Evolutionary conservation across 1,140 invertebrate genomes (phyloP), one percentile per base, ranked within the genome.

Genomic region (Drosophila nasuta): DNA sequence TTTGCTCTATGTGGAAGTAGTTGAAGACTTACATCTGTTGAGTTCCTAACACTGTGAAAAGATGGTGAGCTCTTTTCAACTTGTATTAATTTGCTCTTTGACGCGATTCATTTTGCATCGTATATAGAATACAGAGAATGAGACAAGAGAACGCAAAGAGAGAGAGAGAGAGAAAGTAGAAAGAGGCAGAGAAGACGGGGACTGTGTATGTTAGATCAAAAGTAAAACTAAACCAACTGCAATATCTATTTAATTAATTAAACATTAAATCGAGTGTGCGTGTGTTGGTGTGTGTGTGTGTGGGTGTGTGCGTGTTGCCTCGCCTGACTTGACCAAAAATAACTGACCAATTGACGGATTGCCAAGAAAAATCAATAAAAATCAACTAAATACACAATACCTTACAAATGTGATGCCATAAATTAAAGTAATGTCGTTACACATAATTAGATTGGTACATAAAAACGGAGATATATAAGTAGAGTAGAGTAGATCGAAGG

Each of bases 41-140:
- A 92, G 63, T 91, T 91, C 43, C 83, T 65, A 69, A 81, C 69
- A 75, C 91, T 92, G 81, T 89, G 79, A 79, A 89, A 86, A 54
- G 87, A 92, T 56, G 91, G 91, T 67, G 91, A 89, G 38, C 82
- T 76, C 62, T 89, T 92, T 77, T 92, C 91, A 74, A 77, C 64
- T 83, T 76, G 74, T 64, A 92, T 77, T 67, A 92, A 77, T 81
- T 92, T 91, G 71, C 77, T 86, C 91, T 92, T 82, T 48, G 48
- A 59, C 3, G 59, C 45, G 38, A 52, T 56, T 64, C 33, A 13
- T 69, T 52, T 33, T 33, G 30, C 30, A 33, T 8, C 5, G 7
- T 33, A 33, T 33, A 33, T 5, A 38, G 2, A 38, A 38, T 38
- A 25, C 10, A 71, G 41, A 54, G 17, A 65, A 62, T 30, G 8